phyloP scores from a whole-genome alignment of 2,888 invertebrate species.

The Mesorhabditis belari region DNA sequence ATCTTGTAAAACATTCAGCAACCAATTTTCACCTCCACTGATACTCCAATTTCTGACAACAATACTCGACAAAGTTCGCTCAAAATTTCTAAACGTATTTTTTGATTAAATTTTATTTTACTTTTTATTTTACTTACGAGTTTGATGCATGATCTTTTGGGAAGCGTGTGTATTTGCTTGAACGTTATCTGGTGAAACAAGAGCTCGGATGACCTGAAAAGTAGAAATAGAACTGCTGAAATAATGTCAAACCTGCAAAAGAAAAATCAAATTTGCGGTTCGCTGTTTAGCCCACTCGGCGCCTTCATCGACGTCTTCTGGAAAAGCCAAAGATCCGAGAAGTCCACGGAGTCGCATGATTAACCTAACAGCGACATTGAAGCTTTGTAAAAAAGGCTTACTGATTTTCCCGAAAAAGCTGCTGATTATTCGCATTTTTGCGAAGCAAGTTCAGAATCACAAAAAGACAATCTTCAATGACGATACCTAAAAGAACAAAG shows the following conservation, averaged over 20 bases:
- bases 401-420: conserved; percentile 80
- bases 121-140: conserved; percentile 65
- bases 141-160: conserved; percentile 79
- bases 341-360: conserved; percentile 71
- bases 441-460: conserved; percentile 84
- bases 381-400: conserved; percentile 2
- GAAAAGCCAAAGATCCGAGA: conserved; percentile 71
- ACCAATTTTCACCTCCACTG: conserved; percentile 77
- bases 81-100: conserved; percentile 61
- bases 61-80: conserved; percentile 78
- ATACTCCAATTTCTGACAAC: conserved; percentile 84
- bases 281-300: conserved; percentile 61
- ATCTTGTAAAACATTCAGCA: background rate
- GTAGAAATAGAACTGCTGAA: background rate
- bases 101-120: too few species aligned
- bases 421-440: conserved; percentile 93
- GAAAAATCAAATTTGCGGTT: conserved; percentile 80
- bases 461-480: conserved; percentile 92
- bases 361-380: conserved; percentile 65
- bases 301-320: conserved; percentile 26
- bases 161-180: conserved; percentile 71
- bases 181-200: conserved; percentile 89
- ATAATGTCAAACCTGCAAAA: conserved; percentile 68
- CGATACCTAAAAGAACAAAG: conserved; percentile 65
- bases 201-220: conserved; percentile 63